These are phyloP conservation scores for Cyrtonyx montezumae DNA, from an alignment of 2,113 vertebrate genomes.

Conservation along the genomic window DNA sequence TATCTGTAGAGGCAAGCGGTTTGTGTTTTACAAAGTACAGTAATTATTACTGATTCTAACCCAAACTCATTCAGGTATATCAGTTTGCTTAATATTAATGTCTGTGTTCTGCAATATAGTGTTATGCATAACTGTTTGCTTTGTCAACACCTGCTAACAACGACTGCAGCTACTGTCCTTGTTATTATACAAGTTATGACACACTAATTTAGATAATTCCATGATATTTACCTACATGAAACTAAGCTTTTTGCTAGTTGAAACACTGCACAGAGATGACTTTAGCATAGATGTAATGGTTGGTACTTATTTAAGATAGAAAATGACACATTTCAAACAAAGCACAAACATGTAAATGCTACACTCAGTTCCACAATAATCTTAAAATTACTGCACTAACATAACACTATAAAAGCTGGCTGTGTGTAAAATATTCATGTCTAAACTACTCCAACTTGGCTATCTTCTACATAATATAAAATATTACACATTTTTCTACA, in stretches of 20 bases:
- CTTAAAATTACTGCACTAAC: not conserved
- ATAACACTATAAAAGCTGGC: not conserved
- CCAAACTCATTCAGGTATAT: not conserved
- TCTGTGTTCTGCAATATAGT: not conserved
- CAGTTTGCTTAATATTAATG: not conserved
- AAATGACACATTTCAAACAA: fast-evolving
- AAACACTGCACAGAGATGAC: not conserved
- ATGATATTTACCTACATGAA: not conserved
- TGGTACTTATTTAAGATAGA: not conserved
- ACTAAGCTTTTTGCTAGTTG: not conserved
- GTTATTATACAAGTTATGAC: not conserved
- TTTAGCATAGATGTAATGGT: not conserved
- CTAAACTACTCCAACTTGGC: not conserved
- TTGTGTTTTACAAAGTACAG: not conserved
- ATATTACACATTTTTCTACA: not conserved
- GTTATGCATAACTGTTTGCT: not conserved
- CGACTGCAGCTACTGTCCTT: not conserved
- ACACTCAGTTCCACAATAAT: not conserved
- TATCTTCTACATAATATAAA: not conserved
- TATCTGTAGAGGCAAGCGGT: not conserved
- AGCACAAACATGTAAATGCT: not conserved
- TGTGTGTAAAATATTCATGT: not conserved
- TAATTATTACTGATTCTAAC: not conserved
- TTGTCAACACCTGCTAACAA: not conserved
- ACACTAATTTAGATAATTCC: not conserved